Evolutionary conservation across 2,797 vertebrate species (phyloP).

Genomic region (Prionace glauca): DNA sequence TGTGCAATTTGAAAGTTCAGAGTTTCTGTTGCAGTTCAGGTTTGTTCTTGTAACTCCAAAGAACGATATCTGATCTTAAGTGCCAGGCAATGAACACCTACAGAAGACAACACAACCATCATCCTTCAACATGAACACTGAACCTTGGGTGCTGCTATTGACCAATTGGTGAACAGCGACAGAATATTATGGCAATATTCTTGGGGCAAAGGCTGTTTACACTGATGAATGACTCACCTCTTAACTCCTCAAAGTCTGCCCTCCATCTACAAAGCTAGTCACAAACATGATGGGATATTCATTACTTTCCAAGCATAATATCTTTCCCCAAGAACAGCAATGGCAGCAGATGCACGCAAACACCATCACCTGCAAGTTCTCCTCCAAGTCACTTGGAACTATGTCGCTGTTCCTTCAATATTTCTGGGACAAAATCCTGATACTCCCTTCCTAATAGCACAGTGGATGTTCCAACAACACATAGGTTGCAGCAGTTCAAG

Average conservation of each 20-base stretch:
- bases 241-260: background rate
- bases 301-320: too few relatives aligned
- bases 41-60: background rate
- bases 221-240: background rate
- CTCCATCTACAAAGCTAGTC: background rate
- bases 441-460: too few relatives aligned
- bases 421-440: too few relatives aligned
- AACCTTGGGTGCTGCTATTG: background rate
- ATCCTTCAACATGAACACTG: background rate
- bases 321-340: too few relatives aligned
- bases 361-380: too few relatives aligned
- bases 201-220: background rate
- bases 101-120: background rate
- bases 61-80: background rate
- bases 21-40: background rate
- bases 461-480: too few relatives aligned
- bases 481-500: too few relatives aligned
- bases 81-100: background rate
- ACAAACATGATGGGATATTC: background rate
- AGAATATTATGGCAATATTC: background rate
- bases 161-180: background rate
- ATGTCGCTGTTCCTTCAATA: too few relatives aligned
- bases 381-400: too few relatives aligned
- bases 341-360: too few relatives aligned
- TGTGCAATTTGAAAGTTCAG: background rate